Evolutionary conservation across 2,113 vertebrate species (phyloP).

Genomic region (Brachirus orientalis): DNA sequence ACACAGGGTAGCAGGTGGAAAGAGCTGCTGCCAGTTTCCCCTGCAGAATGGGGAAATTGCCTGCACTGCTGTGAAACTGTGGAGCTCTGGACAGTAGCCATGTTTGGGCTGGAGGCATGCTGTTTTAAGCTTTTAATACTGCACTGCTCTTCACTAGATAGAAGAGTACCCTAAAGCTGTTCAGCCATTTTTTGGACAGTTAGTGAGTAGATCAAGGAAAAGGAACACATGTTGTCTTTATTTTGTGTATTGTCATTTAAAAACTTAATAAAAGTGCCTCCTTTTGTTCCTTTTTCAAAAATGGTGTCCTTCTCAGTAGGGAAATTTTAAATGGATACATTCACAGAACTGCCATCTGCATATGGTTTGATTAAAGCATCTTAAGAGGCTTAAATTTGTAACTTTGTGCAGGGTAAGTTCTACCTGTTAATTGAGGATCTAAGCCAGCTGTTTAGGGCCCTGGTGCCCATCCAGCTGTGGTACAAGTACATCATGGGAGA

Average conservation of each 20-base stretch:
- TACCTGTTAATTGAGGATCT: conserved; percentile 97
- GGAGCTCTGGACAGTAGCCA: conserved; percentile 73
- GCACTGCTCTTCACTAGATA: conserved; percentile 73
- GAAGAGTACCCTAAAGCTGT: conserved; percentile 60
- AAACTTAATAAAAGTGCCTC: neutral
- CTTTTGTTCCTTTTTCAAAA: neutral
- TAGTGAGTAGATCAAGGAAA: conserved; percentile 30
- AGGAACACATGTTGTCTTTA: conserved; percentile 14
- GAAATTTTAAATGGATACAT: neutral
- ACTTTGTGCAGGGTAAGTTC: conserved; percentile 89
- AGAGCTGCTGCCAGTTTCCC: conserved; percentile 75
- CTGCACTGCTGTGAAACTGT: conserved; percentile 69
- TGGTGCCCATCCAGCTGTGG: conserved; percentile 98
- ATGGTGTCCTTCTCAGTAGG: neutral
- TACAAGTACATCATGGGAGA: conserved; percentile 99
- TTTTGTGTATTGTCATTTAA: conserved; percentile 2
- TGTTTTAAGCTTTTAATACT: conserved; percentile 76
- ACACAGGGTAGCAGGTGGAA: conserved; percentile 80
- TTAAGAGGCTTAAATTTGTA: neutral
- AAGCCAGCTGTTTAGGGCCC: conserved; percentile 95
- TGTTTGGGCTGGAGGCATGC: conserved; percentile 70
- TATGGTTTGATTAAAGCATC: neutral
- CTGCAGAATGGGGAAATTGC: conserved; percentile 73
- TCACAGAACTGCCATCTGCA: neutral
- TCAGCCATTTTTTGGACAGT: conserved; percentile 20